Conservation (phyloP, 2,888 invertebrate genomes). For the Terebella lapidaria region DNA sequence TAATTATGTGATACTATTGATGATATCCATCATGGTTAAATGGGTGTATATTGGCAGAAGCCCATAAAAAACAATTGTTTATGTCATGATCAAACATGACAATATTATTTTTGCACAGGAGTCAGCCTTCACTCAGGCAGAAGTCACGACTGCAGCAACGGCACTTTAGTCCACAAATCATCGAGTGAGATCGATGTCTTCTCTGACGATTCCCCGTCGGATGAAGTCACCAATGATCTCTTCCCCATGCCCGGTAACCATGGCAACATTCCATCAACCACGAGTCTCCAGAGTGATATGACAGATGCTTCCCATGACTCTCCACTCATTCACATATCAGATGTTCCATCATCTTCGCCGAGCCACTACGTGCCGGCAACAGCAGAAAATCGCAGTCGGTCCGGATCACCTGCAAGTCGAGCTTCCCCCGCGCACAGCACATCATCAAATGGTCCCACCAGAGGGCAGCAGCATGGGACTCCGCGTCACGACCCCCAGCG, state of each 20-base stretch:
- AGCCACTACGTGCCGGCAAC: not conserved
- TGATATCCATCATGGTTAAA: too few relatives aligned
- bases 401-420: not conserved
- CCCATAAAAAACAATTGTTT: too few relatives aligned
- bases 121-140: not conserved
- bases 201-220: not conserved
- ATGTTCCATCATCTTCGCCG: not conserved
- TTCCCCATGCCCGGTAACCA: not conserved
- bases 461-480: not conserved
- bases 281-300: not conserved
- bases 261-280: not conserved
- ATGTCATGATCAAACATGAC: too few relatives aligned
- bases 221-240: not conserved
- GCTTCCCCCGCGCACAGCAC: not conserved
- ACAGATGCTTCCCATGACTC: not conserved
- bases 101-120: too few relatives aligned
- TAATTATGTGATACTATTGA: too few relatives aligned
- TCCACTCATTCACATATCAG: not conserved
- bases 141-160: not conserved
- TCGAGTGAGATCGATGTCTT: not conserved
- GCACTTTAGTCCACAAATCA: not conserved
- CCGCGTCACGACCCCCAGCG: not conserved
- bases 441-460: not conserved
- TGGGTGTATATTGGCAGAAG: too few relatives aligned
- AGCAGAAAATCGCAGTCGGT: not conserved